Conservation (phyloP, 2,797 vertebrate species). For the Ceryle rudis region DNA sequence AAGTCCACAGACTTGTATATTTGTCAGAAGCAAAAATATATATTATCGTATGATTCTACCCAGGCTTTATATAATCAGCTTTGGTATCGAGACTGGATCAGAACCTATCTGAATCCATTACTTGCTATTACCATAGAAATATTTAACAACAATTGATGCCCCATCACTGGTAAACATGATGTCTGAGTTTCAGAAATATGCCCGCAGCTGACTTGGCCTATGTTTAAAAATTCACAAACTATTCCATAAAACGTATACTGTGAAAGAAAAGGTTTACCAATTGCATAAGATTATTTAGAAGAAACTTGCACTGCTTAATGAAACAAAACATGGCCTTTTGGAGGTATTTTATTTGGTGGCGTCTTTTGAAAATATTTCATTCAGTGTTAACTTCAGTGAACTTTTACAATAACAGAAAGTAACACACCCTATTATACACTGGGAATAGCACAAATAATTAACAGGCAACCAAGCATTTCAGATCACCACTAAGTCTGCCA, state of each 20-base stretch:
- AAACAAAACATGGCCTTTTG: conserved; percentile 28
- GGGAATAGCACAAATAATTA: conserved; percentile 58
- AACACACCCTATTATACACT: conserved; percentile 23
- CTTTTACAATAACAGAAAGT: conserved; percentile 39
- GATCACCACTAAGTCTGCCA: conserved; percentile 22
- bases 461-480: conserved; percentile 49
- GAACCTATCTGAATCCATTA: neutral
- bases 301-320: neutral
- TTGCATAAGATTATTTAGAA: neutral
- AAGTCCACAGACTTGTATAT: neutral
- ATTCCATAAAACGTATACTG: neutral
- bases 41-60: neutral
- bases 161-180: neutral
- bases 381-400: conserved; percentile 32
- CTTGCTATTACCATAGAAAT: neutral
- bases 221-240: conserved; percentile 25
- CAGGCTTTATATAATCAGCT: neutral
- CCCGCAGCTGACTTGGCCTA: neutral
- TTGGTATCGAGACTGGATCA: neutral
- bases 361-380: neutral
- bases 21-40: neutral
- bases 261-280: conserved; percentile 14
- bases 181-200: neutral
- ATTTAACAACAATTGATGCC: neutral
- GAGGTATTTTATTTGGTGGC: neutral